phyloP scores from a whole-genome alignment of 2,113 vertebrate genomes.

The Oreocharis arfaki region DNA sequence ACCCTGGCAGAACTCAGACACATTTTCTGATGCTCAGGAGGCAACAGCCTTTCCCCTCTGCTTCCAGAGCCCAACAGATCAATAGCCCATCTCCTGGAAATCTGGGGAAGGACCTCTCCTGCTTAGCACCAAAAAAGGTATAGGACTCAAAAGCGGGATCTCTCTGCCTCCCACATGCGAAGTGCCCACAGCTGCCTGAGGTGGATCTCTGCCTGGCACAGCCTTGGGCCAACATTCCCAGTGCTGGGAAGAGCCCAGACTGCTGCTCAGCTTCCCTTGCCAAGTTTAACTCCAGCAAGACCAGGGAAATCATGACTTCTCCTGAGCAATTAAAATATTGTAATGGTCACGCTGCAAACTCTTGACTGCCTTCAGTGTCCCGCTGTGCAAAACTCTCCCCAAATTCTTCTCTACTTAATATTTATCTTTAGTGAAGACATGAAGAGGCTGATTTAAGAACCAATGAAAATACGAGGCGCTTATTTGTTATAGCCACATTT shows the following conservation, averaged over 20 bases:
- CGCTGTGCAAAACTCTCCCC: background rate
- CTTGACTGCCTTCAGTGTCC: background rate
- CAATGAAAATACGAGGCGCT: background rate
- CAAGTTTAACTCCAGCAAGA: background rate
- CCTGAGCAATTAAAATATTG: background rate
- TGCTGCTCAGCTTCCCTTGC: background rate
- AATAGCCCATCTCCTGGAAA: background rate
- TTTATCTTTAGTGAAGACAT: background rate
- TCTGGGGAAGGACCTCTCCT: background rate
- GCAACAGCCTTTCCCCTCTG: background rate
- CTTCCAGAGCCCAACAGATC: background rate
- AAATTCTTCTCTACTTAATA: background rate
- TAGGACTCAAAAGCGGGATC: constrained; percentile 41
- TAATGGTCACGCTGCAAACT: background rate
- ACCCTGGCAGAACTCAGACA: background rate
- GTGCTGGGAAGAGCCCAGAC: background rate
- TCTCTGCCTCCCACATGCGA: background rate
- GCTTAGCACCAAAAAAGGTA: constrained; percentile 39
- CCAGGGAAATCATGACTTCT: background rate
- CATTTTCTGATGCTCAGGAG: accelerated
- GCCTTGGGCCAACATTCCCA: constrained; percentile 21
- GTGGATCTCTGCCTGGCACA: background rate
- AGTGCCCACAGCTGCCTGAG: background rate
- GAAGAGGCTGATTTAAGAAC: background rate
- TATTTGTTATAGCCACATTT: background rate